These are phyloP conservation scores for Thripadectes ignobilis DNA, from an alignment of 2,797 vertebrate genomes.

Conservation along the genomic window DNA sequence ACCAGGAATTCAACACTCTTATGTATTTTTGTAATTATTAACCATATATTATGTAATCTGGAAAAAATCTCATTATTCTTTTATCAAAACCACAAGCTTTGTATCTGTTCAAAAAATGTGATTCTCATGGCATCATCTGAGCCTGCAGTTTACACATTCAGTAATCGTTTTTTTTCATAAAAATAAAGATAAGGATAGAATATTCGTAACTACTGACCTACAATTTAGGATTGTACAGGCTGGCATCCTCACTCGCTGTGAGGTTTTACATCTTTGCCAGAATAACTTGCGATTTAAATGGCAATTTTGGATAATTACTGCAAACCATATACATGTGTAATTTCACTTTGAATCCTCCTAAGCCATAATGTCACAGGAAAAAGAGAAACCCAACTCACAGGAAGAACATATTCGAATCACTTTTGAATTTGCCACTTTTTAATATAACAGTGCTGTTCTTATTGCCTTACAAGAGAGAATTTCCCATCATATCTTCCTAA, in stretches of 20 bases:
- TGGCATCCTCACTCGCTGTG: neutral
- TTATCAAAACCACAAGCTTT: neutral
- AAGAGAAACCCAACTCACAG: neutral
- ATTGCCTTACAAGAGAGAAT: neutral
- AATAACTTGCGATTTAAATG: neutral
- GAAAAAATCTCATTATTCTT: neutral
- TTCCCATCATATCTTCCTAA: neutral
- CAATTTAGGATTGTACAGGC: neutral
- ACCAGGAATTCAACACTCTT: neutral
- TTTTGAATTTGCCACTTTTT: neutral
- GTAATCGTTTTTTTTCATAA: neutral
- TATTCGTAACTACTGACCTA: neutral
- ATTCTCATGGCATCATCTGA: neutral
- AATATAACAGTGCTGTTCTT: neutral
- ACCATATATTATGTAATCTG: neutral
- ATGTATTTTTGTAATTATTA: conserved; percentile 2
- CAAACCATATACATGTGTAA: neutral
- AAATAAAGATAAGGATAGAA: neutral
- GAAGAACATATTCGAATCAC: neutral
- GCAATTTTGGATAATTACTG: neutral
- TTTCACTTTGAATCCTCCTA: neutral
- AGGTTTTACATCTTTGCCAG: neutral
- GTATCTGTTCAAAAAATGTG: neutral
- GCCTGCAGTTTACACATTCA: neutral
- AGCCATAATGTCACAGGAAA: neutral